phyloP scores from a whole-genome alignment of 2,113 vertebrate species.

The Centrocercus urophasianus region DNA sequence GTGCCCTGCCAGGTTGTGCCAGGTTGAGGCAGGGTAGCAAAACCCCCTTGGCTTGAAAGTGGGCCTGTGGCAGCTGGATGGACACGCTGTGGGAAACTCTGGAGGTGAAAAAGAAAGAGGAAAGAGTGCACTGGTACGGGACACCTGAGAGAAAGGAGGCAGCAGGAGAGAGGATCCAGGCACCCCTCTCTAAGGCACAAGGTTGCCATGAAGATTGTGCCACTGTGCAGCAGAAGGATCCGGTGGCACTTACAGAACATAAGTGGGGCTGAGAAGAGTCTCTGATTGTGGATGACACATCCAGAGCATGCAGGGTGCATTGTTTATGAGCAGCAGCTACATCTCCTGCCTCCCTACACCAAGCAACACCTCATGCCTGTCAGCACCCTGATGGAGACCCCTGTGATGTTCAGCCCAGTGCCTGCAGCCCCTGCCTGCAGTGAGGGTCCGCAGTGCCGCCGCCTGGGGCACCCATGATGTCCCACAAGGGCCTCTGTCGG shows the following conservation, averaged over 20 bases:
- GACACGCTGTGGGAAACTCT: background rate
- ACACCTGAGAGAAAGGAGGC: background rate
- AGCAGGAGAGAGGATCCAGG: background rate
- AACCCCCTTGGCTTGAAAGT: background rate
- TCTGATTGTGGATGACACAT: background rate
- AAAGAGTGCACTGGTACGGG: background rate
- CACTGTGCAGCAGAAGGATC: background rate
- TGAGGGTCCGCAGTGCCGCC: rapidly evolving
- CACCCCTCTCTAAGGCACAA: background rate
- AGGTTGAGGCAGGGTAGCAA: background rate
- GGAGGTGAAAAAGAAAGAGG: background rate
- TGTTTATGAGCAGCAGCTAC: background rate
- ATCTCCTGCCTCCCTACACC: rapidly evolving
- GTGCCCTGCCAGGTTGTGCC: background rate
- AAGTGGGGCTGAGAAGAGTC: background rate
- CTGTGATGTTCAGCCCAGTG: rapidly evolving
- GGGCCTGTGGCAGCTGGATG: rapidly evolving
- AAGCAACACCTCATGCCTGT: background rate
- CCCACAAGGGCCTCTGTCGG: rapidly evolving
- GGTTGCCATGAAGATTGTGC: background rate
- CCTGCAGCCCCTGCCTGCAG: rapidly evolving
- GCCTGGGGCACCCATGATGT: background rate
- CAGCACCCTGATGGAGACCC: background rate
- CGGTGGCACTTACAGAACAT: background rate
- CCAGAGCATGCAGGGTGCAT: rapidly evolving